These are phyloP conservation scores for Philereme vetulata DNA, from an alignment of 2,888 invertebrate genomes.

Conservation along the genomic window DNA sequence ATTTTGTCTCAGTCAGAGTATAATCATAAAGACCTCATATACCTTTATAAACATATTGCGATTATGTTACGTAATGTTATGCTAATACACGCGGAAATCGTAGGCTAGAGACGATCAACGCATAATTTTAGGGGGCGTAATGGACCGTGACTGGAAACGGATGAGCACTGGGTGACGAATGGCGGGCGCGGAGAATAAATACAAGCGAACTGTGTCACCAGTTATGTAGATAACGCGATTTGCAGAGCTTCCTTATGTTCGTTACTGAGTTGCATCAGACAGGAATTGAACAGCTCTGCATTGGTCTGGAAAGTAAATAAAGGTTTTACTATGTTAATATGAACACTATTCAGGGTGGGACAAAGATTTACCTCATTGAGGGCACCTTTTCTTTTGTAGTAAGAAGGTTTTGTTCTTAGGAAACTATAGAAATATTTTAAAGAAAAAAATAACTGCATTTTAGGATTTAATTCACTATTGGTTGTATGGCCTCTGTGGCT, in stretches of 20 bases:
- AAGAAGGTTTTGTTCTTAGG: too few species aligned
- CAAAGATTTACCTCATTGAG: too few species aligned
- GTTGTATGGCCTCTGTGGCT: too few species aligned
- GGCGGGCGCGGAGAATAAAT: slow-evolving; percentile 42
- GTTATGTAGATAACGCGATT: slow-evolving; percentile 85
- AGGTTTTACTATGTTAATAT: too few species aligned
- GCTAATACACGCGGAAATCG: slow-evolving; percentile 42
- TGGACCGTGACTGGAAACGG: slow-evolving; percentile 31
- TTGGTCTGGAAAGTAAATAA: slow-evolving; percentile 83
- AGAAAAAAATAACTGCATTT: too few species aligned
- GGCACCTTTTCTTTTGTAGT: too few species aligned
- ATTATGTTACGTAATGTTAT: slow-evolving; percentile 24
- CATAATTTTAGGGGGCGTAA: slow-evolving; percentile 27
- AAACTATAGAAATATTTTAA: too few species aligned
- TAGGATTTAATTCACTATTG: too few species aligned
- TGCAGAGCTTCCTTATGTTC: slow-evolving; percentile 94
- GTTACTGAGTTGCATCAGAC: slow-evolving; percentile 88
- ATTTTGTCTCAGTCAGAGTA: slow-evolving; percentile 54
- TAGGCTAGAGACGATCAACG: slow-evolving; percentile 47
- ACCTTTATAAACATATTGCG: slow-evolving; percentile 38
- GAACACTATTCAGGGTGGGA: too few species aligned
- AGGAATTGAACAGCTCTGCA: slow-evolving; percentile 91
- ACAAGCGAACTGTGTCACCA: slow-evolving; percentile 30
- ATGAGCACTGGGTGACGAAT: slow-evolving; percentile 40
- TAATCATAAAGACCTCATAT: slow-evolving; percentile 39